Conservation (phyloP, 2,797 vertebrate species). For the Clarias pachynema region DNA sequence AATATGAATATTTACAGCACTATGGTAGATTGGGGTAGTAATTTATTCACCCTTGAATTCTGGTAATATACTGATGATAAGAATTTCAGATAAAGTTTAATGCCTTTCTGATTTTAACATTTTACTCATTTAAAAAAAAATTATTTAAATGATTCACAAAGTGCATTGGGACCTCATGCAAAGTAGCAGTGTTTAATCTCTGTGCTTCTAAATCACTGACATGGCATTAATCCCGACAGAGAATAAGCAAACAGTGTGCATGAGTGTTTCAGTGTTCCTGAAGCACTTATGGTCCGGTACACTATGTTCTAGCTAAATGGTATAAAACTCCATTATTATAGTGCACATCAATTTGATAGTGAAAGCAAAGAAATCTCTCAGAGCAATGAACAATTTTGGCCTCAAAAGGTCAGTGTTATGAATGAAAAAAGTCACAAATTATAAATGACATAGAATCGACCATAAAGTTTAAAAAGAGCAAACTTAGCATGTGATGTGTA, state of each 20-base stretch:
- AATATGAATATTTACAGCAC: not conserved
- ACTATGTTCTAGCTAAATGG: conserved; percentile 17
- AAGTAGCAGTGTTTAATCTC: not conserved
- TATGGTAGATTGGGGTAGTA: not conserved
- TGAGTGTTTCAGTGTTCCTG: conserved; percentile 27
- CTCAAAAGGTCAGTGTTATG: not conserved
- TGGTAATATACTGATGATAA: not conserved
- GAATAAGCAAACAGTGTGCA: conserved; percentile 3
- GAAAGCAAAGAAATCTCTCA: not conserved
- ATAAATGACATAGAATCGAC: not conserved
- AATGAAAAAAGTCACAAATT: not conserved
- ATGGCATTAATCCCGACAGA: conserved; percentile 17
- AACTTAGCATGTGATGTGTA: not conserved
- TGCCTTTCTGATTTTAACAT: not conserved
- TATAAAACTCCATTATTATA: conserved; percentile 26
- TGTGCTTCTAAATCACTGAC: not conserved
- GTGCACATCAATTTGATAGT: conserved; percentile 38
- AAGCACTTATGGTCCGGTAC: conserved; percentile 17
- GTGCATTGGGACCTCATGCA: not conserved
- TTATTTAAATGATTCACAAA: not conserved
- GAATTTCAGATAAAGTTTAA: not conserved
- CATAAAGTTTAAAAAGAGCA: not conserved
- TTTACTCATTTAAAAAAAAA: not conserved
- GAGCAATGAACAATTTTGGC: not conserved
- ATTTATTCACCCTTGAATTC: not conserved